Conservation (phyloP, 2,113 vertebrate genomes). For the Castor canadensis region DNA sequence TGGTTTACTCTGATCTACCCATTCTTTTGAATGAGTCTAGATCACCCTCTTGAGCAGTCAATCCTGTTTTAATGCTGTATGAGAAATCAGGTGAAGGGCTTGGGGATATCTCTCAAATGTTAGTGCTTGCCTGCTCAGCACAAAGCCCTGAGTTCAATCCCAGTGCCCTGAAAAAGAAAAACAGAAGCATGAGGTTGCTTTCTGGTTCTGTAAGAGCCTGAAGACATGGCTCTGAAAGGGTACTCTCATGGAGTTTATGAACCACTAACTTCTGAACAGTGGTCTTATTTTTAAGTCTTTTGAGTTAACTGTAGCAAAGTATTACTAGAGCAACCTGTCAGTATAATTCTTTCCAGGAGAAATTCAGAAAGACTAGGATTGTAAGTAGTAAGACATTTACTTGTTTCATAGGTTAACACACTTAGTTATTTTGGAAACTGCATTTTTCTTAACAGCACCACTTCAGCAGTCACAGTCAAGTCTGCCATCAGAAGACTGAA, state of each 20-base stretch:
- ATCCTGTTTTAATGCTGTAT: not conserved
- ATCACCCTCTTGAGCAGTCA: not conserved
- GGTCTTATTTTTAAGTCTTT: not conserved
- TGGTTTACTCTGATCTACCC: not conserved
- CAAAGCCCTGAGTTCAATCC: too few relatives aligned
- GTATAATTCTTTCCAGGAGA: not conserved
- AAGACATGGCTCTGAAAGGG: not conserved
- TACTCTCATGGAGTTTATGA: not conserved
- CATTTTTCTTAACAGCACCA: conserved; percentile 90
- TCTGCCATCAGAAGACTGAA: conserved; percentile 99
- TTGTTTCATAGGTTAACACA: not conserved
- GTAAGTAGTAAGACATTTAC: not conserved
- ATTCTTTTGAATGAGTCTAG: not conserved
- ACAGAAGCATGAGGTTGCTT: not conserved
- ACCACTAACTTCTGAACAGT: not conserved
- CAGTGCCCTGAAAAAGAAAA: too few relatives aligned
- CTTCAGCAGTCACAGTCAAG: conserved; percentile 98
- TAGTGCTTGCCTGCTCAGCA: too few relatives aligned
- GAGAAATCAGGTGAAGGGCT: not conserved
- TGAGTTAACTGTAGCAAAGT: not conserved
- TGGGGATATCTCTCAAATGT: too few relatives aligned
- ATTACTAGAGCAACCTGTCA: not conserved
- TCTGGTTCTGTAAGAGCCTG: not conserved
- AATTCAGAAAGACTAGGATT: not conserved
- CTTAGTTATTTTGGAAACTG: conserved; percentile 42